These are phyloP conservation scores for Priocnemis perturbator DNA, from an alignment of 2,888 invertebrate species.

Conservation along the genomic window DNA sequence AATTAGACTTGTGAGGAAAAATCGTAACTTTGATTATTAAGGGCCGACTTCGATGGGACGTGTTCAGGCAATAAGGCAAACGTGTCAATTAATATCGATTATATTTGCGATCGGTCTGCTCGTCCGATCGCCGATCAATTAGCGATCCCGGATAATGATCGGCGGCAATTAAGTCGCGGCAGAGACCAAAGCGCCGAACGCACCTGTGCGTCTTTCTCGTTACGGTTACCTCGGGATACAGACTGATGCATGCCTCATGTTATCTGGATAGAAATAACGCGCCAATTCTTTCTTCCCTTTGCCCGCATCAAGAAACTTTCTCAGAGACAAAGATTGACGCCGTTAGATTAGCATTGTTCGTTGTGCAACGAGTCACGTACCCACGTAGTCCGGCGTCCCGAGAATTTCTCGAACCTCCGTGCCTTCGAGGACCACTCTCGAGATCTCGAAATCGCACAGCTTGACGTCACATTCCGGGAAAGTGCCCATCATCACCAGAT, in stretches of 20 bases:
- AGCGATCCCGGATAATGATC: slow-evolving; percentile 46
- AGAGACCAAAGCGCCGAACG: slow-evolving; percentile 43
- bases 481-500: slow-evolving; percentile 79
- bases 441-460: slow-evolving; percentile 80
- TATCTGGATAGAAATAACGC: slow-evolving; percentile 17
- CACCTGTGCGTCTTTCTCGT: slow-evolving; percentile 32
- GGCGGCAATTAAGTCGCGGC: slow-evolving; percentile 43
- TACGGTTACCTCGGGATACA: neutral
- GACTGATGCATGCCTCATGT: slow-evolving; percentile 23
- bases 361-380: slow-evolving; percentile 70
- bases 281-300: slow-evolving; percentile 23
- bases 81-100: slow-evolving; percentile 61
- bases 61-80: slow-evolving; percentile 44
- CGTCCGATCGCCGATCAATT: slow-evolving; percentile 46
- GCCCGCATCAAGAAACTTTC: neutral
- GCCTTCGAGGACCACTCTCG: slow-evolving; percentile 79
- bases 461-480: slow-evolving; percentile 79
- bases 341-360: neutral
- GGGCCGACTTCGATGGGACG: slow-evolving; percentile 2
- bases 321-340: neutral
- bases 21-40: neutral
- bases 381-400: slow-evolving; percentile 83
- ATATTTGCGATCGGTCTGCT: slow-evolving; percentile 36
- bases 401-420: slow-evolving; percentile 82
- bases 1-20: too few relatives aligned